Percentiles rank a stretch among this genome's conserved stretches.
Conservation (phyloP, 2,113 vertebrate species). For the Anguilla japonica region DNA sequence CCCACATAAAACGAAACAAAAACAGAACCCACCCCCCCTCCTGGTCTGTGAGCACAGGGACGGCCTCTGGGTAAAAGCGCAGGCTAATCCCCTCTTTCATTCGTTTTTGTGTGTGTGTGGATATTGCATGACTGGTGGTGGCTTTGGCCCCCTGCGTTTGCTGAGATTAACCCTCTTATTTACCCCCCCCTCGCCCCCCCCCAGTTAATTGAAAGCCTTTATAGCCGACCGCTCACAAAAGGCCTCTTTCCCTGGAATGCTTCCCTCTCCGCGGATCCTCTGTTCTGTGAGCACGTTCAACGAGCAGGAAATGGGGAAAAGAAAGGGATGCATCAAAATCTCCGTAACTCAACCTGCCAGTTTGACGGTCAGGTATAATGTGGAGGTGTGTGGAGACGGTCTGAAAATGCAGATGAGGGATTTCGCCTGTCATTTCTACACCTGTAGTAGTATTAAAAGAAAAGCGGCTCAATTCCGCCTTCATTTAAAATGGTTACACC, state of each 20-base stretch:
- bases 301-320: conserved; percentile 28
- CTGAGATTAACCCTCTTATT: conserved; percentile 53
- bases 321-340: conserved; percentile 56
- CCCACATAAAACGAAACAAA: background rate
- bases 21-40: background rate
- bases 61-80: conserved; percentile 54
- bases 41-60: conserved; percentile 35
- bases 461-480: too few species aligned
- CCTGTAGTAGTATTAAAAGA: too few species aligned
- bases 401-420: conserved; percentile 41
- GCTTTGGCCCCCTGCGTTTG: conserved; percentile 29
- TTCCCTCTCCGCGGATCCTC: background rate
- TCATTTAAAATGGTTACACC: too few species aligned
- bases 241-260: conserved; percentile 33
- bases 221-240: conserved; percentile 48
- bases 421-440: conserved; percentile 32
- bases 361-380: conserved; percentile 59
- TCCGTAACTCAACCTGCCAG: conserved; percentile 14
- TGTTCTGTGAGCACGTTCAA: conserved; percentile 41
- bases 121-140: conserved; percentile 59
- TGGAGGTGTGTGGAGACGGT: conserved; percentile 27
- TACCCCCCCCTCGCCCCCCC: conserved; percentile 32
- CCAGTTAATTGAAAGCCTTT: conserved; percentile 66
- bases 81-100: conserved; percentile 64
- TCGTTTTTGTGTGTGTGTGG: conserved; percentile 62